Evolutionary conservation across 2,888 invertebrate genomes (phyloP).

Genomic region (Spialia ferax): DNA sequence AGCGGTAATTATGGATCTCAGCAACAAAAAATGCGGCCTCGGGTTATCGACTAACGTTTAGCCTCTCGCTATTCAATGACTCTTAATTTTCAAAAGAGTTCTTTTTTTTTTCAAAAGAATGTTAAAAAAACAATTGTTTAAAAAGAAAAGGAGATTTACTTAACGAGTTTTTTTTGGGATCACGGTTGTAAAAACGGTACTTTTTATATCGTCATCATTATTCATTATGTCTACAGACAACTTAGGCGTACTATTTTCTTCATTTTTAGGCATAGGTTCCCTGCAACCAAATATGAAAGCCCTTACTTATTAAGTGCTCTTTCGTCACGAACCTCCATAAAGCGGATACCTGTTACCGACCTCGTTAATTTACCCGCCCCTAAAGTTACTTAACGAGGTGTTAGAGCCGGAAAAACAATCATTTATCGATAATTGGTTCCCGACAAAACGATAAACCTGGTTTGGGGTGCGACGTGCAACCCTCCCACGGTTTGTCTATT

Average conservation of each 20-base stretch:
- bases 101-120: conserved; percentile 34
- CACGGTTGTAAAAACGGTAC: background rate
- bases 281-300: background rate
- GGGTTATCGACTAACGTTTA: conserved; percentile 40
- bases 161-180: background rate
- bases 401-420: conserved; percentile 33
- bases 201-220: background rate
- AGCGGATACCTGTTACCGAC: conserved; percentile 21
- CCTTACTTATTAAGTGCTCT: background rate
- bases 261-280: no score
- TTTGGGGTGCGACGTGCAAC: conserved; percentile 23
- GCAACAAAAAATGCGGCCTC: conserved; percentile 33
- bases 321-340: conserved; percentile 11
- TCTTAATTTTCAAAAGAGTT: conserved; percentile 41
- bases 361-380: conserved; percentile 26
- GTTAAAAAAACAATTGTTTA: conserved; percentile 12
- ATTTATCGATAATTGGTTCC: conserved; percentile 40
- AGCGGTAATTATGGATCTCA: conserved; percentile 45
- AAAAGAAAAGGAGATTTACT: background rate
- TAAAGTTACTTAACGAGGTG: conserved; percentile 30
- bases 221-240: background rate
- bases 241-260: background rate
- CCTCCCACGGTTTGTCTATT: conserved; percentile 25
- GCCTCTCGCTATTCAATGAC: conserved; percentile 37
- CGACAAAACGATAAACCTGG: conserved; percentile 42